Conservation (phyloP, 2,888 invertebrate species). For the Agonopterix heracliana region DNA sequence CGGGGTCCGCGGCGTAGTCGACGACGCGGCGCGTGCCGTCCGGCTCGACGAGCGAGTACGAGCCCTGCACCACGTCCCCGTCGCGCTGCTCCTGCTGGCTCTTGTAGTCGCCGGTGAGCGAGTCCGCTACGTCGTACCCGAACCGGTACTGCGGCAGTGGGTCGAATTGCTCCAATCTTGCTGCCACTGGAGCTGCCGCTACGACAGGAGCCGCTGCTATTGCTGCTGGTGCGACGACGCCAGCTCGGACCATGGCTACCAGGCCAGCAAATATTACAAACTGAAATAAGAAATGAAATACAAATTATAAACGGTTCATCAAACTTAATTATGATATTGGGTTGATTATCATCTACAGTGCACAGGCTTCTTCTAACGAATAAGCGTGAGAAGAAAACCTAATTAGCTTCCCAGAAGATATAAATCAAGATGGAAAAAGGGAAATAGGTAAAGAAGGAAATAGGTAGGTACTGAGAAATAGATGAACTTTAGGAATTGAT, state of each 20-base stretch:
- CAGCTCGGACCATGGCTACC: neutral
- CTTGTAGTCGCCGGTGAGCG: slow-evolving; percentile 68
- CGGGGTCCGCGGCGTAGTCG: slow-evolving; percentile 64
- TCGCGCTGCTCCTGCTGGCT: slow-evolving; percentile 63
- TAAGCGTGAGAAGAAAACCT: too few species aligned
- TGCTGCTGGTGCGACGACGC: neutral
- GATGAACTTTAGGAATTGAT: too few species aligned
- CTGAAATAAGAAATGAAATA: neutral
- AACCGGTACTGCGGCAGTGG: slow-evolving; percentile 60
- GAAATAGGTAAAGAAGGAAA: too few species aligned
- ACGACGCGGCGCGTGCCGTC: slow-evolving; percentile 76
- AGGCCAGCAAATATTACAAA: neutral
- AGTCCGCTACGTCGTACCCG: slow-evolving; percentile 75
- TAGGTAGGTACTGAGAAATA: too few species aligned
- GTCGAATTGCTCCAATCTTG: slow-evolving; percentile 48
- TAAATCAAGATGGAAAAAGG: too few species aligned
- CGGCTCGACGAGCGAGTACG: slow-evolving; percentile 73
- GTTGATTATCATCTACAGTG: too few species aligned
- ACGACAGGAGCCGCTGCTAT: slow-evolving; percentile 33
- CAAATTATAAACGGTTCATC: too few species aligned
- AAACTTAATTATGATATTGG: too few species aligned
- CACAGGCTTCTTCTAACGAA: too few species aligned
- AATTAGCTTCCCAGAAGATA: too few species aligned
- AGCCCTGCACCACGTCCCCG: slow-evolving; percentile 66
- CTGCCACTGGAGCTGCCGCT: slow-evolving; percentile 36